phyloP scores from a whole-genome alignment of 2,113 vertebrate genomes.

The Ranitomeya imitator region DNA sequence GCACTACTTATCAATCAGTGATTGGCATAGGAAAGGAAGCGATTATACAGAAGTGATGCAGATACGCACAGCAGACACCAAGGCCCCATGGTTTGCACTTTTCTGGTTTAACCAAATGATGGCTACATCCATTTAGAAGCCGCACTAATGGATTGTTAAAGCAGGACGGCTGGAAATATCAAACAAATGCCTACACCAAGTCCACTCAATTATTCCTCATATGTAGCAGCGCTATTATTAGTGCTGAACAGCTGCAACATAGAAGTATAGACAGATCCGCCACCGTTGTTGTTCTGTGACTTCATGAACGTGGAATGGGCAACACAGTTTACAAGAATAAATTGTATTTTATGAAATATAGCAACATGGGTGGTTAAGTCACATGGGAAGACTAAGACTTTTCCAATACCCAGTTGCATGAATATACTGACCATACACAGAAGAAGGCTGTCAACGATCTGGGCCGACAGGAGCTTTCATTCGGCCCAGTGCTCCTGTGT shows the following conservation, averaged over 20 bases:
- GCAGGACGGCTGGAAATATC: not conserved
- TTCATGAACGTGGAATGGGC: constrained; percentile 1
- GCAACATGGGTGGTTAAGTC: not conserved
- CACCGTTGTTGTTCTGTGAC: not conserved
- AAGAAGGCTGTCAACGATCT: too few relatives aligned
- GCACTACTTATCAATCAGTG: too few relatives aligned
- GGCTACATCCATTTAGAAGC: not conserved
- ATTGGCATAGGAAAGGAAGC: not conserved
- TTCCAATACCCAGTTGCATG: too few relatives aligned
- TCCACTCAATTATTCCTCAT: not conserved
- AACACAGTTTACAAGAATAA: not conserved
- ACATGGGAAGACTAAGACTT: too few relatives aligned
- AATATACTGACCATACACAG: too few relatives aligned
- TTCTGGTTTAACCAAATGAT: not conserved
- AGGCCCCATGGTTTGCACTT: not conserved
- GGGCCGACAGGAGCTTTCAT: too few relatives aligned
- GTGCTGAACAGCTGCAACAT: constrained; percentile 25
- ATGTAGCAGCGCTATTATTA: constrained; percentile 11
- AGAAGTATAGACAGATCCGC: not conserved
- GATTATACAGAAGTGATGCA: not conserved
- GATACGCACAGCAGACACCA: not conserved
- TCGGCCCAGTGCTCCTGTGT: too few relatives aligned
- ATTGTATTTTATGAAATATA: not conserved
- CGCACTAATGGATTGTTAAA: not conserved
- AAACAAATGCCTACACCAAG: constrained; percentile 1